Evolutionary conservation across 2,113 vertebrate species (phyloP), one percentile per base, ranked within the genome.

Genomic region (Ageneiosus marmoratus): DNA sequence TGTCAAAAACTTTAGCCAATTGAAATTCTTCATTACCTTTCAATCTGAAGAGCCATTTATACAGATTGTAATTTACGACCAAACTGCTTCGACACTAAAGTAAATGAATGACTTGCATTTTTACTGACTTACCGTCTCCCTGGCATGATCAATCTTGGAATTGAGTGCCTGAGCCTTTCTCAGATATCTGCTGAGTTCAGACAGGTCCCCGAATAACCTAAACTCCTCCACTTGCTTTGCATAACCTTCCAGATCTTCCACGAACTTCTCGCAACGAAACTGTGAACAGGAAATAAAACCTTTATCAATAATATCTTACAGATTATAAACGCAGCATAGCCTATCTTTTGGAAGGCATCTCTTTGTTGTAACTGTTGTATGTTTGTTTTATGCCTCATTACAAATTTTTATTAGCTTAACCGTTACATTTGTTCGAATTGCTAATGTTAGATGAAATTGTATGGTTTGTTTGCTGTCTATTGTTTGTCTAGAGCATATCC

Each of bases 241-340:
- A 44, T 94, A 98, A 87, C 89, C 94, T 78, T 95, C 92, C 73
- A 98, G 63, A 70, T 98, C 96, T 84, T 97, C 95, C 88, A 90
- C 29, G 89, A 97, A 95, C 50, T 87, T 88, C 62, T 96, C 93
- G 78, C 93, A 92, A 32, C 91, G 87, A 74, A 95, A 67, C 97
- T 98, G 84, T 63, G 46, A 72, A 22, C 15, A 46, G 63, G 34
- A 85, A 80, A 46, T 86, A 84, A 24, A 77, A 79, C n/a, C n/a
- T n/a, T n/a, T n/a, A n/a, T 65, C 10, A 53, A 53, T 87, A 22
- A 82, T 10, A 58, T n/a, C 60, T 48, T 13, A 27, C 63, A 27
- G 34, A 32, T 37, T 5, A 70, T 56, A 10, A 77, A 67, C 50
- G 29, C 11, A 50, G n/a, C 6, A 7, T 20, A 29, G 29, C 65